phyloP scores from a whole-genome alignment of 2,797 vertebrate species.

The Aselliscus stoliczkanus region DNA sequence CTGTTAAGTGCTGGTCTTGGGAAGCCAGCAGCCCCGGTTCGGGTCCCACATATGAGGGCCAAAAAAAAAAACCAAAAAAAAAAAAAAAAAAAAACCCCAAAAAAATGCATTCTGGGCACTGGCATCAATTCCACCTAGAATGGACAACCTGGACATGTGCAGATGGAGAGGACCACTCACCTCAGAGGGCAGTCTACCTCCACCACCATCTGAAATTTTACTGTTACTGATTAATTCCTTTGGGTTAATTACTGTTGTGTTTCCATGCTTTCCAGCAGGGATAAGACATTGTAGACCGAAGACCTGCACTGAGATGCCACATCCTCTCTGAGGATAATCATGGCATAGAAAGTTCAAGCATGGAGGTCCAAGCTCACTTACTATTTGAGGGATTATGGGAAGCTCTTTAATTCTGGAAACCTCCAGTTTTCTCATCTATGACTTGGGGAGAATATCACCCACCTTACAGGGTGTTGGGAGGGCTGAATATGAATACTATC shows the following conservation, averaged over 20 bases:
- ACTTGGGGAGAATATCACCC: not conserved
- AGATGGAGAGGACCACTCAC: not conserved
- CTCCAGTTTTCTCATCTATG: not conserved
- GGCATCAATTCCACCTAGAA: not conserved
- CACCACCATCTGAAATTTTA: not conserved
- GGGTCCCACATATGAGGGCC: too few relatives aligned
- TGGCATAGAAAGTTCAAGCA: fast-evolving
- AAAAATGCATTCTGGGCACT: not conserved
- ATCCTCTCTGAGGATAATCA: not conserved
- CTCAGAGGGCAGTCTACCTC: not conserved
- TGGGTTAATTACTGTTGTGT: not conserved
- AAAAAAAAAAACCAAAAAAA: too few relatives aligned
- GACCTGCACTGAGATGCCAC: fast-evolving
- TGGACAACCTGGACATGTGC: fast-evolving
- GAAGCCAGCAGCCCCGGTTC: too few relatives aligned
- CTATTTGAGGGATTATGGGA: not conserved
- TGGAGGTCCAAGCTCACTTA: not conserved
- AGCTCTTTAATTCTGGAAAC: not conserved
- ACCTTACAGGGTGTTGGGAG: not conserved
- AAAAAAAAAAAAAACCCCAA: too few relatives aligned
- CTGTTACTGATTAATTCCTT: not conserved
- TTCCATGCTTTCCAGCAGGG: not conserved
- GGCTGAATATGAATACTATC: not conserved
- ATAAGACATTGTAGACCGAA: not conserved
- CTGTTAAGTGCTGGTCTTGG: too few relatives aligned